Evolutionary conservation across 2,797 vertebrate species (phyloP).

Genomic region (Lacerta viridis): DNA sequence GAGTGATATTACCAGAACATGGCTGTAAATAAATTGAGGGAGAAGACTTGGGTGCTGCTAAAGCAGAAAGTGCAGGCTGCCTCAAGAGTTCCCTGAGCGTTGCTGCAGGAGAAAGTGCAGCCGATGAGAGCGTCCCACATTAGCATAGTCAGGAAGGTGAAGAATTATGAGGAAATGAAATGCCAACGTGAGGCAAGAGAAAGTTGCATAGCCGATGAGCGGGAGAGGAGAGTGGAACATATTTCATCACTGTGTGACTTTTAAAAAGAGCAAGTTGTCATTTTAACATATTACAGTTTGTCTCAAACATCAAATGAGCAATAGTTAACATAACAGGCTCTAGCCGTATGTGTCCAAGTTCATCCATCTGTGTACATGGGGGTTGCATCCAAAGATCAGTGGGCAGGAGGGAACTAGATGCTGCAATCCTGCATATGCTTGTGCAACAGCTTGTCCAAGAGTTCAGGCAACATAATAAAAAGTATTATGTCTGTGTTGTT

Average conservation of each 20-base stretch:
- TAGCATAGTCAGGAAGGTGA: slow-evolving; percentile 19
- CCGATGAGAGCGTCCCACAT: neutral
- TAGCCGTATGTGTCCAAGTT: neutral
- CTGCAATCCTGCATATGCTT: neutral
- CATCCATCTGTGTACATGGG: neutral
- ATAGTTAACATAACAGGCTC: slow-evolving; percentile 41
- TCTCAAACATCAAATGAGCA: slow-evolving; percentile 41
- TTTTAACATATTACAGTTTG: slow-evolving; percentile 44
- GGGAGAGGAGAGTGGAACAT: slow-evolving; percentile 12
- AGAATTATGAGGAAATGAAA: slow-evolving; percentile 24
- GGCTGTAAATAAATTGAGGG: neutral
- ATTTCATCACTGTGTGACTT: slow-evolving; percentile 44
- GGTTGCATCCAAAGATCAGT: neutral
- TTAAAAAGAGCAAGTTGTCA: slow-evolving; percentile 50
- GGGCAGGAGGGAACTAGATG: neutral
- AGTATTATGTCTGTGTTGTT: no score
- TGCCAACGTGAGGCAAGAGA: neutral
- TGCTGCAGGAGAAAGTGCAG: neutral
- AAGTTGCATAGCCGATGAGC: neutral
- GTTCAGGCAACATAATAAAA: no score
- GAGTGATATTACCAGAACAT: neutral
- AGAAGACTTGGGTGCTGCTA: neutral
- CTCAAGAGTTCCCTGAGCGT: neutral
- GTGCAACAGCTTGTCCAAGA: neutral
- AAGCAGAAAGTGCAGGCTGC: neutral